Percentiles rank a stretch among this genome's conserved stretches.
These are phyloP conservation scores for Progne subis DNA, from an alignment of 2,113 vertebrate species.

Conservation along the genomic window DNA sequence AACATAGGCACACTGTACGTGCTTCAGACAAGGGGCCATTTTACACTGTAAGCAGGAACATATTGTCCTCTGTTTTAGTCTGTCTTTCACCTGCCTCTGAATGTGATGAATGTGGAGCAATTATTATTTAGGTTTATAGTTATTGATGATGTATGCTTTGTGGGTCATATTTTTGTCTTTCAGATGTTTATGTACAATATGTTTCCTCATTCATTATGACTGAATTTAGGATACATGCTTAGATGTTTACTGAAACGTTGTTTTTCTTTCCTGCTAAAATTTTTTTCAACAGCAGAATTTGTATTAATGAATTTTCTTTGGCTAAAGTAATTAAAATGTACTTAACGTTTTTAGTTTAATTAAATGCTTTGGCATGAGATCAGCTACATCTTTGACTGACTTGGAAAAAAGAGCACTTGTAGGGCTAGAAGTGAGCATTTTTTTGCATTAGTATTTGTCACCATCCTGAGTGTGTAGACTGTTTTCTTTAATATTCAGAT, in stretches of 20 bases:
- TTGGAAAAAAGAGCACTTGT: background rate
- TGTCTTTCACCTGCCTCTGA: slow-evolving; percentile 47
- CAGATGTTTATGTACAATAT: slow-evolving; percentile 42
- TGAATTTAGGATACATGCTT: slow-evolving; percentile 46
- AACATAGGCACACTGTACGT: slow-evolving; percentile 46
- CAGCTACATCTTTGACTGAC: background rate
- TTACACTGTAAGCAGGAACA: background rate
- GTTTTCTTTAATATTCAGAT: background rate
- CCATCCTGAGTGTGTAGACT: background rate
- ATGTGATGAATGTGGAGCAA: slow-evolving; percentile 52
- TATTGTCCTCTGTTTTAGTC: background rate
- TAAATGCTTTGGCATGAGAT: slow-evolving; percentile 33
- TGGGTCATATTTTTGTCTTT: slow-evolving; percentile 66
- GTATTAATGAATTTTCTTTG: slow-evolving; percentile 21
- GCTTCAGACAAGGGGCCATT: slow-evolving; percentile 27
- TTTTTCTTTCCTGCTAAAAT: slow-evolving; percentile 49
- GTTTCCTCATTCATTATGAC: slow-evolving; percentile 57
- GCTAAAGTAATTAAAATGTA: background rate
- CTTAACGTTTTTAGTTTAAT: background rate
- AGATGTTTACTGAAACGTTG: slow-evolving; percentile 49
- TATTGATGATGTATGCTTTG: slow-evolving; percentile 51
- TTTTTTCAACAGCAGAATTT: slow-evolving; percentile 5
- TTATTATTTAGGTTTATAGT: slow-evolving; percentile 66
- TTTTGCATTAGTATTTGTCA: background rate
- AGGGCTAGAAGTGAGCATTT: background rate